Evolutionary conservation across 2,888 invertebrate species (phyloP).

Genomic region (Acleris sparsana): DNA sequence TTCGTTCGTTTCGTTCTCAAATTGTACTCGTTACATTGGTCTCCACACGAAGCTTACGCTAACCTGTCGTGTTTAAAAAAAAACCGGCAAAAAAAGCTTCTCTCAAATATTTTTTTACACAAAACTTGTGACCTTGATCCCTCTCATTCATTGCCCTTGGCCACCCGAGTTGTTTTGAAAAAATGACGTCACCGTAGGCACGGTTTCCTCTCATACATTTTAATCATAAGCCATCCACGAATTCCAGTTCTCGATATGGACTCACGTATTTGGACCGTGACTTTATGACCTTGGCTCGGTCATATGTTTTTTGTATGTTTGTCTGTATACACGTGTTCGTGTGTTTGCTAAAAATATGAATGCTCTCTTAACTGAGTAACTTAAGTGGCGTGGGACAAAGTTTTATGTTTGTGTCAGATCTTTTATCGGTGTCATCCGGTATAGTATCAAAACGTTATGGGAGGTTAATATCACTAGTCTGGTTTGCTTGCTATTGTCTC

Average conservation of each 20-base stretch:
- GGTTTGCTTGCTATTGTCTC: too few relatives aligned
- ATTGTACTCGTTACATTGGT: too few relatives aligned
- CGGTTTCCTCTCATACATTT: constrained; percentile 4
- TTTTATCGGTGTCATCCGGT: neutral
- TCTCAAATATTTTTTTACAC: too few relatives aligned
- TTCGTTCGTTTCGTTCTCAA: too few relatives aligned
- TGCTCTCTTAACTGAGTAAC: constrained; percentile 5
- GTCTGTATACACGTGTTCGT: constrained; percentile 36
- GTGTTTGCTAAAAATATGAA: constrained; percentile 16
- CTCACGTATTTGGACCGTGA: constrained; percentile 43
- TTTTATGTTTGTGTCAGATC: constrained; percentile 7
- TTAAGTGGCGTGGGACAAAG: constrained; percentile 27
- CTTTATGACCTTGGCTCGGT: constrained; percentile 51
- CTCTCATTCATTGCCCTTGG: neutral
- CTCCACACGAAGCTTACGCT: too few relatives aligned
- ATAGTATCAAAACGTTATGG: too few relatives aligned
- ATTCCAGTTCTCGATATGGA: constrained; percentile 18
- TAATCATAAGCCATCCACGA: neutral
- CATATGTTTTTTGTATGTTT: constrained; percentile 48
- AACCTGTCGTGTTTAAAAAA: too few relatives aligned
- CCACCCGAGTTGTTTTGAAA: neutral
- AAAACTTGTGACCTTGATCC: neutral
- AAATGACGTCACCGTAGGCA: constrained; percentile 13
- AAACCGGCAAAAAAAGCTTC: too few relatives aligned
- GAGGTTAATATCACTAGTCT: too few relatives aligned